Percentiles rank a stretch among this genome's conserved stretches.
These are phyloP conservation scores for Sycobia sp. DNA, from an alignment of 1,140 invertebrate species.

Conservation along the genomic window DNA sequence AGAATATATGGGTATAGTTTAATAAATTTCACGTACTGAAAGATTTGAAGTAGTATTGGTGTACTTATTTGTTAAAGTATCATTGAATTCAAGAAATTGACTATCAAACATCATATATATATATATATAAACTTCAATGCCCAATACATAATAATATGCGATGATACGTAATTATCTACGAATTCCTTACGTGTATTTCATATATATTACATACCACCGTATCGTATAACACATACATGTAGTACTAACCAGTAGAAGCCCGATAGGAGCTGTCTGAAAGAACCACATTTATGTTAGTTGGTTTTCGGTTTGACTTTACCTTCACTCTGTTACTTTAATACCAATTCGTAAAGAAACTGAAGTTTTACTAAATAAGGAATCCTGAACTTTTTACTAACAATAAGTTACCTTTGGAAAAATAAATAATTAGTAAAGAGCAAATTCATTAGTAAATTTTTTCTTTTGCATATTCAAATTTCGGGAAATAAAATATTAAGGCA, in stretches of 20 bases:
- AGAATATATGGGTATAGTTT: too few species aligned
- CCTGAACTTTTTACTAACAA: too few species aligned
- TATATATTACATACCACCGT: constrained; percentile 41
- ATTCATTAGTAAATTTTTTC: too few species aligned
- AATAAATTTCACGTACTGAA: too few species aligned
- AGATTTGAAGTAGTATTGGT: too few species aligned
- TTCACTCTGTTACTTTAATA: not conserved
- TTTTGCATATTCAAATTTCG: too few species aligned
- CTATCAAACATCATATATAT: not conserved
- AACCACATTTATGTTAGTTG: constrained; percentile 57
- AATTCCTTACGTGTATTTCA: constrained; percentile 21
- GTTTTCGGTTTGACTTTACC: constrained; percentile 17
- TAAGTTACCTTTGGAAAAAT: too few species aligned
- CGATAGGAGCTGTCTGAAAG: constrained; percentile 73
- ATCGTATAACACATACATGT: constrained; percentile 49
- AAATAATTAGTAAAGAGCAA: too few species aligned
- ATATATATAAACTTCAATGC: too few species aligned
- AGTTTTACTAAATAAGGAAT: too few species aligned
- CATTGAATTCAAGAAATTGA: constrained; percentile 23
- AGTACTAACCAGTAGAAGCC: constrained; percentile 74
- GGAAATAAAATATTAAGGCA: too few species aligned
- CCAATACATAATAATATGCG: not conserved
- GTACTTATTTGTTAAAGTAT: too few species aligned
- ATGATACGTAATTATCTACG: constrained; percentile 20
- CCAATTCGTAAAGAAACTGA: not conserved